Conservation (phyloP, 2,888 invertebrate genomes). For the Volucella bombylans region DNA sequence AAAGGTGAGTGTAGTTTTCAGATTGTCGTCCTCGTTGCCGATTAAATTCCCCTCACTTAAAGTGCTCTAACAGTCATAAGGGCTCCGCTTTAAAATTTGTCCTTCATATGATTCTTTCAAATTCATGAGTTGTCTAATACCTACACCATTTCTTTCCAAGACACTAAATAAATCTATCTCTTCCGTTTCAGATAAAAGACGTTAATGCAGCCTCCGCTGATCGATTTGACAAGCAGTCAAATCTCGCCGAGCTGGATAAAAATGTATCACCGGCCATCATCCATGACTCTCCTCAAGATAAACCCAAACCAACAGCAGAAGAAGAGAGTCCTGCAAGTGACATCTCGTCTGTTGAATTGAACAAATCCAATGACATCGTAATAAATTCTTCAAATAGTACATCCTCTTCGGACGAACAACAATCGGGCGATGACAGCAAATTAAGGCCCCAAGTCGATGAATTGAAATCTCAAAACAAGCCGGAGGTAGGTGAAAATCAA, state of each 20-base stretch:
- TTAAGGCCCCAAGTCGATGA: slow-evolving; percentile 11
- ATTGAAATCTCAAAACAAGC: slow-evolving; percentile 6
- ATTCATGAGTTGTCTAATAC: background rate
- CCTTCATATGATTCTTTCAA: background rate
- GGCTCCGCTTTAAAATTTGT: background rate
- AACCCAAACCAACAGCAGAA: slow-evolving; percentile 32
- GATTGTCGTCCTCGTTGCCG: background rate
- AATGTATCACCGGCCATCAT: slow-evolving; percentile 8
- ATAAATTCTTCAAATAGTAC: slow-evolving; percentile 49
- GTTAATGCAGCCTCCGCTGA: slow-evolving; percentile 21
- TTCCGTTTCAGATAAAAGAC: slow-evolving; percentile 35
- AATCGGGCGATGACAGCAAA: background rate
- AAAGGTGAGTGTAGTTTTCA: slow-evolving; percentile 44
- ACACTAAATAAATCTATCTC: too few species aligned
- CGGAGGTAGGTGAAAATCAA: slow-evolving; percentile 5
- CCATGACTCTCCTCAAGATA: slow-evolving; percentile 49
- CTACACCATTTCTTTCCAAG: background rate
- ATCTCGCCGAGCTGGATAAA: slow-evolving; percentile 17
- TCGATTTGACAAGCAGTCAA: slow-evolving; percentile 37
- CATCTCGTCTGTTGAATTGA: slow-evolving; percentile 53
- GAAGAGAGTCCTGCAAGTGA: slow-evolving; percentile 62
- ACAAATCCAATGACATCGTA: slow-evolving; percentile 58
- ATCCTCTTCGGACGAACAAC: slow-evolving; percentile 55
- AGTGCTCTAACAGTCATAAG: background rate
- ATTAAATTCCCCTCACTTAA: too few species aligned